Conservation (phyloP, 2,888 invertebrate genomes). For the Dynastes tityus region DNA sequence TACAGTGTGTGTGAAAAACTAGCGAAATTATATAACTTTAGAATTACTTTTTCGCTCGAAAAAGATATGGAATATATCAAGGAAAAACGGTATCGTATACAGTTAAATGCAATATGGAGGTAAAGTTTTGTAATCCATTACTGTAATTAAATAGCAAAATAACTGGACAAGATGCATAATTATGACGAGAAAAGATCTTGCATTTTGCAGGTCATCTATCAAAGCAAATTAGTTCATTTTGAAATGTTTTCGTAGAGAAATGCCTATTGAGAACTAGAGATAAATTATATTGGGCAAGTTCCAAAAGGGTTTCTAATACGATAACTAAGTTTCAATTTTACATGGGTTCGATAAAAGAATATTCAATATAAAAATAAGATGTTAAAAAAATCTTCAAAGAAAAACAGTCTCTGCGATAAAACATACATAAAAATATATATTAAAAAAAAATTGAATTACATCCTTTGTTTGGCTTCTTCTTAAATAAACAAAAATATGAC, state of each 20-base stretch:
- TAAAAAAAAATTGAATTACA: slow-evolving; percentile 10
- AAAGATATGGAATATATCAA: slow-evolving; percentile 32
- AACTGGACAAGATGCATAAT: slow-evolving; percentile 22
- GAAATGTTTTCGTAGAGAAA: no score
- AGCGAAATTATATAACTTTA: slow-evolving; percentile 34
- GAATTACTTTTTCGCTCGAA: background rate
- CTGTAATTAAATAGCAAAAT: slow-evolving; percentile 34
- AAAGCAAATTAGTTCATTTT: background rate
- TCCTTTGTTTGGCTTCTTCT: slow-evolving; percentile 10
- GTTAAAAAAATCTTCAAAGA: no score
- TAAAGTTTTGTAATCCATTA: slow-evolving; percentile 38
- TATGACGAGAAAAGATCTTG: slow-evolving; percentile 2
- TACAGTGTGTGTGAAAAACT: background rate
- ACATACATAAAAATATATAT: no score
- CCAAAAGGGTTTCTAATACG: no score
- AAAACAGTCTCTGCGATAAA: no score
- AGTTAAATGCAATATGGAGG: slow-evolving; percentile 23
- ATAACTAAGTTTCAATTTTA: no score
- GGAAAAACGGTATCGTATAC: slow-evolving; percentile 14
- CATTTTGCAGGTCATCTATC: background rate
- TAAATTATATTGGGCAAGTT: no score
- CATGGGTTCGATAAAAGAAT: no score
- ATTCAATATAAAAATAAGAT: no score
- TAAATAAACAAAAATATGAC: slow-evolving; percentile 3
- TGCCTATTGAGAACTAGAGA: no score